Conservation (phyloP, 1,140 invertebrate species). For the Drosophila sucinea region DNA sequence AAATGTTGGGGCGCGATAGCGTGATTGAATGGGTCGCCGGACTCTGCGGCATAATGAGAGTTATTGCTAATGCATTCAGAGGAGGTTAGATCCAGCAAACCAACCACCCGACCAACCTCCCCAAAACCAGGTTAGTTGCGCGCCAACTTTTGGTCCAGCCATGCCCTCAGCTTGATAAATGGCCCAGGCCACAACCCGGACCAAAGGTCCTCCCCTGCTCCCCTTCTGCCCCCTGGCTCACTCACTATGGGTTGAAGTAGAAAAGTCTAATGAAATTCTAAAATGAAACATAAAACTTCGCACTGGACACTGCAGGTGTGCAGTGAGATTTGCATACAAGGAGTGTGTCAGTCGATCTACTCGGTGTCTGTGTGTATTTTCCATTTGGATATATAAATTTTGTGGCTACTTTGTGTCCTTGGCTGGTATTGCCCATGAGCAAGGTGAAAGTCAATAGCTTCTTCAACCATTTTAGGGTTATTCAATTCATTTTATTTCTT, state of each 20-base stretch:
- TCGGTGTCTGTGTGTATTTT: constrained; percentile 8
- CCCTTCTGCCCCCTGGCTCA: background rate
- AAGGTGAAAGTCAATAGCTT: constrained; percentile 57
- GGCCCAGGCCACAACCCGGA: constrained; percentile 37
- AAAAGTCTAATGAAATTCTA: constrained; percentile 46
- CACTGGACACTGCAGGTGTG: constrained; percentile 50
- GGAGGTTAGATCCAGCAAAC: background rate
- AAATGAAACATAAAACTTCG: constrained; percentile 67
- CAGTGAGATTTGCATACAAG: constrained; percentile 52
- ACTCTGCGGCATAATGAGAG: constrained; percentile 67
- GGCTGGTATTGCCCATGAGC: constrained; percentile 32
- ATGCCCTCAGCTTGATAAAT: constrained; percentile 53
- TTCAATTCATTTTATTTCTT: constrained; percentile 22
- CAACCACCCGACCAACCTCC: background rate
- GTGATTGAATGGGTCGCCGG: constrained; percentile 73
- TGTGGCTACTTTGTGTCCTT: constrained; percentile 48
- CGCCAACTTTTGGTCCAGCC: constrained; percentile 32
- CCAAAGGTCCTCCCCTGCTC: constrained; percentile 17
- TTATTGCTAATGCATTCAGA: constrained; percentile 73
- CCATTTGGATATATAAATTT: constrained; percentile 25
- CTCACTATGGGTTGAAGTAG: background rate
- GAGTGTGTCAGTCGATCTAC: constrained; percentile 19
- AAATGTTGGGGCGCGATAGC: constrained; percentile 61
- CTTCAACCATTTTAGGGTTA: constrained; percentile 11
- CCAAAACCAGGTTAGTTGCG: constrained; percentile 20